phyloP scores from a whole-genome alignment of 2,113 vertebrate genomes.

The Upupa epops region DNA sequence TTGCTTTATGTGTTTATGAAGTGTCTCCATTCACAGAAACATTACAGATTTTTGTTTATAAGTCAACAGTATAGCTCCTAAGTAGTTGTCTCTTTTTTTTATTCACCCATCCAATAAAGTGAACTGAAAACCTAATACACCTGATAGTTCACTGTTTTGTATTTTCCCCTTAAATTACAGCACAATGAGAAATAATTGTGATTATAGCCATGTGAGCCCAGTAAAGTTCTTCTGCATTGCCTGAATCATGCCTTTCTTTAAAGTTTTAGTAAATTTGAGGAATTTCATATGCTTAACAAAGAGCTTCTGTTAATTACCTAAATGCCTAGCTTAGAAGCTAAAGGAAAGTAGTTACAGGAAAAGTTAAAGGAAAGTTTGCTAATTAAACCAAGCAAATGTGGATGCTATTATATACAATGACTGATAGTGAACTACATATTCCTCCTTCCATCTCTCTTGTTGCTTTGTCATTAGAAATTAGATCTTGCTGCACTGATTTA shows the following conservation, averaged over 20 bases:
- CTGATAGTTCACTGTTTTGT: background rate
- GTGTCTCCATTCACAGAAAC: background rate
- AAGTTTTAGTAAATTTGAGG: background rate
- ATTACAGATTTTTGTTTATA: background rate
- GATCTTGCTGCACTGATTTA: slow-evolving; percentile 27
- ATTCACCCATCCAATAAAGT: background rate
- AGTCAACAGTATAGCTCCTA: background rate
- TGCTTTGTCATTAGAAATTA: slow-evolving; percentile 17
- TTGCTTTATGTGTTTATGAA: background rate
- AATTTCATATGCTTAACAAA: background rate
- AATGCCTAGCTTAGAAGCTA: background rate
- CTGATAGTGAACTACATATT: background rate
- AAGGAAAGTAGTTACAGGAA: background rate
- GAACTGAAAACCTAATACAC: background rate
- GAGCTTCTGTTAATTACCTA: background rate
- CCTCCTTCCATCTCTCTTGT: background rate
- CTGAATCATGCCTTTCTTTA: background rate
- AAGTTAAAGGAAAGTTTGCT: background rate
- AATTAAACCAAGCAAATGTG: background rate
- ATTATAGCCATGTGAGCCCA: background rate
- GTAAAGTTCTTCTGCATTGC: background rate
- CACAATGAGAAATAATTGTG: background rate
- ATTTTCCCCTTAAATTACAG: background rate
- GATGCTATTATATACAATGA: background rate
- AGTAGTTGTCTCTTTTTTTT: background rate